Percentiles rank a stretch among this genome's conserved stretches.
phyloP scores from a whole-genome alignment of 2,797 vertebrate genomes.

The Gambelia wislizenii region DNA sequence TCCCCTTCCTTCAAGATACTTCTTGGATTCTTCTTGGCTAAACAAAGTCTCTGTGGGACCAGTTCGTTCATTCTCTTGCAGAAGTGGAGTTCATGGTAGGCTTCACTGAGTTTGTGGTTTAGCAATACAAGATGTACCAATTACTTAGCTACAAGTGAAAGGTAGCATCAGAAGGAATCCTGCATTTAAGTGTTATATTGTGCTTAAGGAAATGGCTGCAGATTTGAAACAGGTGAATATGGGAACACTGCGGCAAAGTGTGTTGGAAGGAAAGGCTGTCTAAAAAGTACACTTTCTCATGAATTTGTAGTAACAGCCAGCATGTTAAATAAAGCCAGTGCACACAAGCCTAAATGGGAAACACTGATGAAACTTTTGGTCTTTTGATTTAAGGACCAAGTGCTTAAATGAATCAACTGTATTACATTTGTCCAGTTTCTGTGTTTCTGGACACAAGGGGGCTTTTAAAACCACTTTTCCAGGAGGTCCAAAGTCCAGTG shows the following conservation, averaged over 20 bases:
- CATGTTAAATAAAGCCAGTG: background rate
- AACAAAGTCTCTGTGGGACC: background rate
- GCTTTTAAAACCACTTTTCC: too few relatives aligned
- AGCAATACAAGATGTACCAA: background rate
- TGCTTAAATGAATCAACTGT: too few relatives aligned
- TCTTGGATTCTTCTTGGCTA: background rate
- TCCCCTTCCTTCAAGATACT: background rate
- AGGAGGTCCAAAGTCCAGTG: too few relatives aligned
- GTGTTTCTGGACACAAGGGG: too few relatives aligned
- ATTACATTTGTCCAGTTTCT: background rate
- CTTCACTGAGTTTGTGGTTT: background rate
- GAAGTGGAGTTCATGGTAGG: background rate
- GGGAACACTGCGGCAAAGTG: too few relatives aligned
- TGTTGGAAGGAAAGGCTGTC: background rate
- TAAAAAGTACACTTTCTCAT: background rate
- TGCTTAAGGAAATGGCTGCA: background rate
- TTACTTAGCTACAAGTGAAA: background rate
- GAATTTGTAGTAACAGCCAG: background rate
- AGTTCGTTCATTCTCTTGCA: background rate
- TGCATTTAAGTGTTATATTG: background rate
- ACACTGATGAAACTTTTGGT: background rate
- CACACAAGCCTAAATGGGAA: background rate
- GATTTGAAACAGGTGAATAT: background rate
- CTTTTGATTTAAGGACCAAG: background rate
- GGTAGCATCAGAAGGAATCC: background rate